Evolutionary conservation across 2,888 invertebrate species (phyloP).

Genomic region (Ochropleura plecta): DNA sequence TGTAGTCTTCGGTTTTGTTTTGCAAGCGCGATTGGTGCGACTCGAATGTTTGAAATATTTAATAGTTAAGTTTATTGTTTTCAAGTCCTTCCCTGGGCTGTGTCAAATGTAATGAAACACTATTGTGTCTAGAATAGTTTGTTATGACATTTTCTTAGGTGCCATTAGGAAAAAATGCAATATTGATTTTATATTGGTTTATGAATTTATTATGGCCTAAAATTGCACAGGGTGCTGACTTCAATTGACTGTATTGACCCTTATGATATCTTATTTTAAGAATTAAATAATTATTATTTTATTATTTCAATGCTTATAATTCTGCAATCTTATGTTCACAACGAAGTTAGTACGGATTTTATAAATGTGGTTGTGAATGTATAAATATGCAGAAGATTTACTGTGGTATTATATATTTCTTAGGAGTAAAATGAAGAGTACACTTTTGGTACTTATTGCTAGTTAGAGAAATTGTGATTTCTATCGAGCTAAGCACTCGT

Average conservation of each 20-base stretch:
- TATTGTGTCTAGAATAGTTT: slow-evolving; percentile 75
- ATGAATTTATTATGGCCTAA: slow-evolving; percentile 70
- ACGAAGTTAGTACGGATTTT: slow-evolving; percentile 71
- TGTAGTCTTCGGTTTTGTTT: slow-evolving; percentile 54
- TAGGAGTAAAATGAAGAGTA: slow-evolving; percentile 72
- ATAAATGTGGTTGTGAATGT: slow-evolving; percentile 82
- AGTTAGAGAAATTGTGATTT: slow-evolving; percentile 78
- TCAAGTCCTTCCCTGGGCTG: slow-evolving; percentile 75
- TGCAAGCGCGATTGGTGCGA: slow-evolving; percentile 54
- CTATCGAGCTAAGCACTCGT: slow-evolving; percentile 72
- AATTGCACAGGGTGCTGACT: slow-evolving; percentile 73
- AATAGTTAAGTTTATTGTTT: slow-evolving; percentile 65
- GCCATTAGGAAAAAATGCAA: slow-evolving; percentile 66
- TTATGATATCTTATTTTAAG: slow-evolving; percentile 48
- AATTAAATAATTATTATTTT: slow-evolving; percentile 40
- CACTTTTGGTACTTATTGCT: slow-evolving; percentile 79
- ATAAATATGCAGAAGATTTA: slow-evolving; percentile 69
- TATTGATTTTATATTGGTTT: slow-evolving; percentile 62
- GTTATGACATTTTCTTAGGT: slow-evolving; percentile 66
- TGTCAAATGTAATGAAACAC: slow-evolving; percentile 72
- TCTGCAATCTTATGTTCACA: slow-evolving; percentile 75
- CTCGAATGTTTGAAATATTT: slow-evolving; percentile 60
- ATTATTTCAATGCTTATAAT: slow-evolving; percentile 41
- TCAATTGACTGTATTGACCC: slow-evolving; percentile 48
- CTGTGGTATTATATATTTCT: slow-evolving; percentile 74